Evolutionary conservation across 2,113 vertebrate species (phyloP).

Genomic region (Panthera leo): DNA sequence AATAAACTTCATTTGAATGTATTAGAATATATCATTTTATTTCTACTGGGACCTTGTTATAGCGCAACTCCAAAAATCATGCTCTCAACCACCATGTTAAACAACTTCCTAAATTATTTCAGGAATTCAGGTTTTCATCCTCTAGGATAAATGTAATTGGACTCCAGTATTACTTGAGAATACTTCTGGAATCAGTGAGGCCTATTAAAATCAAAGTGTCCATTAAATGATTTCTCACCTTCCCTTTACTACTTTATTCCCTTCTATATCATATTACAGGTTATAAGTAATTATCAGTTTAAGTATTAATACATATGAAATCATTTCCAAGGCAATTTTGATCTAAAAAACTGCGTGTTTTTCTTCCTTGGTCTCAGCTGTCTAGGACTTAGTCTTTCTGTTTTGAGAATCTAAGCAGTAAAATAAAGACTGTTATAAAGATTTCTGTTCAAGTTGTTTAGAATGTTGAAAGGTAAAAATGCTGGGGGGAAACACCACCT

Average conservation of each 20-base stretch:
- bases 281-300: background rate
- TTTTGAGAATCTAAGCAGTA: background rate
- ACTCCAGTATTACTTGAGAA: background rate
- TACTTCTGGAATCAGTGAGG: background rate
- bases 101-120: background rate
- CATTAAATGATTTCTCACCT: background rate
- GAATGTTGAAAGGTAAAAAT: background rate
- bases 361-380: background rate
- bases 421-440: background rate
- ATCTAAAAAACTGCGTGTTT: background rate
- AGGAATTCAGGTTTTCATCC: background rate
- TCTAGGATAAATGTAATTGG: background rate
- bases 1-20: background rate
- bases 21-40: background rate
- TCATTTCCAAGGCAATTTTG: background rate
- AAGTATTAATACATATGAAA: constrained; percentile 24
- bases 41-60: background rate
- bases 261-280: background rate
- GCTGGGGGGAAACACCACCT: background rate
- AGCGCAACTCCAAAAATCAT: background rate
- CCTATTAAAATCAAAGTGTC: background rate
- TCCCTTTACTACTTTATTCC: background rate
- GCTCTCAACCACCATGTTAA: background rate
- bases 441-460: constrained; percentile 22
- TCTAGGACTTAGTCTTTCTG: background rate